Percentiles rank a stretch among this genome's conserved stretches.
Evolutionary conservation across 2,113 vertebrate species (phyloP).

Genomic region (Sorex araneus): DNA sequence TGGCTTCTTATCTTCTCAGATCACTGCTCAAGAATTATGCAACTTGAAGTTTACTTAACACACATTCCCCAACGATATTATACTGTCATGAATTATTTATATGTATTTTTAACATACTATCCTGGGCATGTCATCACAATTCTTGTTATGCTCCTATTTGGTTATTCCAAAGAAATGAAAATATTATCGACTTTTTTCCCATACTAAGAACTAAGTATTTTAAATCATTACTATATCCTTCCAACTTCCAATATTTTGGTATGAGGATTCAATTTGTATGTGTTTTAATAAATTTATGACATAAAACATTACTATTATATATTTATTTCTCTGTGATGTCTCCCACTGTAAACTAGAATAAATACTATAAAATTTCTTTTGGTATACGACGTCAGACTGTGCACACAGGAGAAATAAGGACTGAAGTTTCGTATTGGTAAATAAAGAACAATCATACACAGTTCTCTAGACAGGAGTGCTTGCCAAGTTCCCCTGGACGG

Average conservation of each 20-base stretch:
- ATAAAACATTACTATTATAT: neutral
- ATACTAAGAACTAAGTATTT: conserved; percentile 35
- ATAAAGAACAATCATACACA: conserved; percentile 82
- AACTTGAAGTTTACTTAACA: conserved; percentile 52
- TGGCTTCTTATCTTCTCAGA: neutral
- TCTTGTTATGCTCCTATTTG: conserved; percentile 39
- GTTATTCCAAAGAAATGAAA: conserved; percentile 57
- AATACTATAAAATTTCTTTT: conserved; percentile 59
- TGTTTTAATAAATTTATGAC: conserved; percentile 35
- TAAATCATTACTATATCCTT: conserved; percentile 26
- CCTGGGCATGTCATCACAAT: neutral
- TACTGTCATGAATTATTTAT: neutral
- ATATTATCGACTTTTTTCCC: neutral
- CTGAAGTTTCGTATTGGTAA: conserved; percentile 69
- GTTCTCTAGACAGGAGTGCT: conserved; percentile 70
- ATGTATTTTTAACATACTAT: neutral
- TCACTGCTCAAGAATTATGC: conserved; percentile 24
- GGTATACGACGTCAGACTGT: conserved; percentile 47
- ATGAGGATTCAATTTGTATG: conserved; percentile 40
- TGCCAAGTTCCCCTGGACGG: conserved; percentile 81
- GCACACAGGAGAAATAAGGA: conserved; percentile 49
- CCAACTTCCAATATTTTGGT: conserved; percentile 34
- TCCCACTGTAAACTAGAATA: conserved; percentile 35
- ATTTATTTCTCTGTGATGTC: conserved; percentile 16
- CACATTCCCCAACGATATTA: neutral